A percentile compares a stretch with the other conserved stretches of the same genome.
Evolutionary conservation across 2,113 vertebrate species (phyloP).

Genomic region (Sylvietta virens): DNA sequence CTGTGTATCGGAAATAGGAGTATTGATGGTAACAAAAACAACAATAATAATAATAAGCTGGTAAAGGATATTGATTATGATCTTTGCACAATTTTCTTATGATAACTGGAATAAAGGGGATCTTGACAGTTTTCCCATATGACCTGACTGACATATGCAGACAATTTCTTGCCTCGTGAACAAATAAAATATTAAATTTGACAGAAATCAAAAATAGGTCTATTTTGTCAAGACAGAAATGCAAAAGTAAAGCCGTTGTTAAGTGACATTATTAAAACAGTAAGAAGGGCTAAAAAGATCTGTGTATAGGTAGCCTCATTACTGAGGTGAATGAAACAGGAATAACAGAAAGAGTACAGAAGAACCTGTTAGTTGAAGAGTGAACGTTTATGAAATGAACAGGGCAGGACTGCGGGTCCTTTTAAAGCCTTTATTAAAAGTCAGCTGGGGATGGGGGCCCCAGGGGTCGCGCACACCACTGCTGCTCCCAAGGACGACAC

Average conservation of each 20-base stretch:
- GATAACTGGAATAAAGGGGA: not conserved
- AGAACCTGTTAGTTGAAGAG: not conserved
- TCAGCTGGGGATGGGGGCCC: too few relatives aligned
- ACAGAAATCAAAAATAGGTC: not conserved
- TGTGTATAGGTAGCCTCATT: rapidly evolving
- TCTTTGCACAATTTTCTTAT: not conserved
- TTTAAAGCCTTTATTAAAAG: too few relatives aligned
- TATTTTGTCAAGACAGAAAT: not conserved
- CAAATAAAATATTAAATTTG: not conserved
- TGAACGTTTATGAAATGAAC: too few relatives aligned
- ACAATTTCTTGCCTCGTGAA: not conserved
- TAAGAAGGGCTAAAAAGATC: not conserved
- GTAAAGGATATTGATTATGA: not conserved
- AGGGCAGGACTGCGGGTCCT: too few relatives aligned
- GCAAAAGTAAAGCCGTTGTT: not conserved
- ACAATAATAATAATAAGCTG: not conserved
- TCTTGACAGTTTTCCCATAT: not conserved
- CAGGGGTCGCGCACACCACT: too few relatives aligned
- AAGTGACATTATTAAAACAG: not conserved
- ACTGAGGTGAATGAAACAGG: not conserved
- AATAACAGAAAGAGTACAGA: not conserved
- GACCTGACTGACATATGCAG: not conserved
- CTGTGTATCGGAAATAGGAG: not conserved
- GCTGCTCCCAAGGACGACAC: too few relatives aligned
- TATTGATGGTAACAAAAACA: not conserved